These are phyloP conservation scores for Spatulosminthurus flaviceps DNA, from an alignment of 2,888 invertebrate genomes.

Conservation along the genomic window DNA sequence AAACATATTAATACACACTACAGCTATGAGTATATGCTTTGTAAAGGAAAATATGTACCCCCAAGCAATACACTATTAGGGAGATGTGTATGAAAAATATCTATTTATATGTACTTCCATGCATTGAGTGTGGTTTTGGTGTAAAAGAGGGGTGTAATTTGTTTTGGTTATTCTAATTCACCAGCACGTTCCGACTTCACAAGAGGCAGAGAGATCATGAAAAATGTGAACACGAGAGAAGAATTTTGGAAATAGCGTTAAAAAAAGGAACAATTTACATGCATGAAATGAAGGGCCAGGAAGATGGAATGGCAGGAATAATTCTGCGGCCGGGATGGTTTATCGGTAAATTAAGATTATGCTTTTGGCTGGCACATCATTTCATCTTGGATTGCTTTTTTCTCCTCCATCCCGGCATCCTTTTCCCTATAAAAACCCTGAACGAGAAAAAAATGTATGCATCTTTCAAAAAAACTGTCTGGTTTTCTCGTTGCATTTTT, in stretches of 20 bases:
- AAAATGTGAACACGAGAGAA: conserved; percentile 53
- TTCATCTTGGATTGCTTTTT: conserved; percentile 34
- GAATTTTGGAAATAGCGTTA: conserved; percentile 41
- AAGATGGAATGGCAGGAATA: conserved; percentile 43
- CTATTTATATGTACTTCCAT: too few species aligned
- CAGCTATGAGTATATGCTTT: too few species aligned
- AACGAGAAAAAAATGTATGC: too few species aligned
- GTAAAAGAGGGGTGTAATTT: conserved; percentile 30
- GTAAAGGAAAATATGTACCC: too few species aligned
- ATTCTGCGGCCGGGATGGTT: conserved; percentile 39
- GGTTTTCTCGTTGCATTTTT: too few species aligned
- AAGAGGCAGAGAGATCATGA: conserved; percentile 48
- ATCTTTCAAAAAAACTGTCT: too few species aligned
- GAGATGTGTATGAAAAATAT: too few species aligned
- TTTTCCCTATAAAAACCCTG: not conserved
- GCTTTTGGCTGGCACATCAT: conserved; percentile 16
- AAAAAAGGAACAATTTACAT: conserved; percentile 51
- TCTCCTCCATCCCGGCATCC: not conserved
- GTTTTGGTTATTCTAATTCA: conserved; percentile 47
- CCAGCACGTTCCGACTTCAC: conserved; percentile 33
- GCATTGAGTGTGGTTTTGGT: too few species aligned
- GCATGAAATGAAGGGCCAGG: conserved; percentile 47
- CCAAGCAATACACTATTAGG: too few species aligned
- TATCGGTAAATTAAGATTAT: conserved; percentile 55
- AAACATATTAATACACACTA: not conserved